These are phyloP conservation scores for Cataglyphis albicans DNA, from an alignment of 2,888 invertebrate genomes.

Conservation along the genomic window DNA sequence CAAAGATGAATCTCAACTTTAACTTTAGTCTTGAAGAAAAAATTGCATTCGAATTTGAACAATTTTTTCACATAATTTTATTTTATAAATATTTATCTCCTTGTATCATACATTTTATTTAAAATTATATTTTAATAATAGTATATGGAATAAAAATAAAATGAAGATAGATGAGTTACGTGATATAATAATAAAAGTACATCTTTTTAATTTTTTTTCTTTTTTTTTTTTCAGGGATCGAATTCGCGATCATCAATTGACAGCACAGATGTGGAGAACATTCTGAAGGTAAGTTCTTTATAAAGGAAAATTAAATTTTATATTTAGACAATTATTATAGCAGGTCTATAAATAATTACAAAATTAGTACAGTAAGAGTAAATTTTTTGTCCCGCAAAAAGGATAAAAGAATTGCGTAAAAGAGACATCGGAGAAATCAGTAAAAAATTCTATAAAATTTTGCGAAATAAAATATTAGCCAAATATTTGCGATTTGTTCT, in stretches of 20 bases:
- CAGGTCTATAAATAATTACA: neutral
- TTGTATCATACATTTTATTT: neutral
- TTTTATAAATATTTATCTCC: neutral
- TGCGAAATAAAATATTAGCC: neutral
- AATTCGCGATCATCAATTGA: constrained; percentile 86
- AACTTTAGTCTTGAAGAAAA: neutral
- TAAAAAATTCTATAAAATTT: constrained; percentile 12
- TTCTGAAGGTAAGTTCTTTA: constrained; percentile 88
- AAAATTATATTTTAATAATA: neutral
- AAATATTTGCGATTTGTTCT: neutral
- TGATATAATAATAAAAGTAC: neutral
- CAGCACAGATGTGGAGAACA: constrained; percentile 89
- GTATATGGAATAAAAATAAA: neutral
- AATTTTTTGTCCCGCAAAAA: neutral
- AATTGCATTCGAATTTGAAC: neutral
- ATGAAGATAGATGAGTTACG: neutral
- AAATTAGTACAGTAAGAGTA: neutral
- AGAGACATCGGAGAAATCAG: neutral
- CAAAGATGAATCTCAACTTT: neutral
- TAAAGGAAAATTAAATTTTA: neutral
- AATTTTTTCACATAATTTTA: neutral
- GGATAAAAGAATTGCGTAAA: neutral
- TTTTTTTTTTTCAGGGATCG: constrained; percentile 82
- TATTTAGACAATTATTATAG: neutral
- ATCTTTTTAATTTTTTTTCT: neutral